A percentile compares a stretch with the other conserved stretches of the same genome.
Evolutionary conservation across 2,113 vertebrate genomes (phyloP).

Genomic region (Salvelinus fontinalis): DNA sequence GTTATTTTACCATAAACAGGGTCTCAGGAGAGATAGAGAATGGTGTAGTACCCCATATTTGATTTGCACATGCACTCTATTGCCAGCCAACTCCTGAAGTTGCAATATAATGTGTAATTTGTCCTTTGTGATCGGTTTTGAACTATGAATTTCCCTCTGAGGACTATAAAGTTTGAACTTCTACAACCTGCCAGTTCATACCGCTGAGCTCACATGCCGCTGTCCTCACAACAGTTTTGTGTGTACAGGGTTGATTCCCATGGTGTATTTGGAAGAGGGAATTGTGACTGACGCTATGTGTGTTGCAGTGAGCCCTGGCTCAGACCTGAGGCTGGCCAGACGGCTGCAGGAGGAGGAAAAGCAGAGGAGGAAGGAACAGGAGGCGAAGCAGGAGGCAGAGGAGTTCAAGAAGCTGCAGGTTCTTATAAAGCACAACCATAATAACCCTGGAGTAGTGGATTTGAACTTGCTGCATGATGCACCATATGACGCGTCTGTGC

Average conservation of each 20-base stretch:
- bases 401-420: slow-evolving; percentile 92
- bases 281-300: neutral
- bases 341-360: slow-evolving; percentile 85
- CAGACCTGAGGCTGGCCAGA: slow-evolving; percentile 80
- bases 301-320: slow-evolving; percentile 35
- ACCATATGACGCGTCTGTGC: too few relatives aligned
- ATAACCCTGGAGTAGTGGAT: neutral
- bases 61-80: too few relatives aligned
- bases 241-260: neutral
- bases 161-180: too few relatives aligned
- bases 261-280: neutral
- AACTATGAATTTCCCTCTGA: too few relatives aligned
- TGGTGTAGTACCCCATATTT: too few relatives aligned
- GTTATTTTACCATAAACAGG: too few relatives aligned
- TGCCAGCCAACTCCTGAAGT: too few relatives aligned
- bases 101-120: too few relatives aligned
- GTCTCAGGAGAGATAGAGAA: too few relatives aligned
- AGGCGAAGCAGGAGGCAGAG: slow-evolving; percentile 74
- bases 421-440: slow-evolving; percentile 7
- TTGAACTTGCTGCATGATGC: too few relatives aligned
- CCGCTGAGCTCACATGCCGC: neutral
- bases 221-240: neutral
- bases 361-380: slow-evolving; percentile 64
- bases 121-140: too few relatives aligned
- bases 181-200: too few relatives aligned